Percentiles rank a stretch among this genome's conserved stretches.
These are phyloP conservation scores for Drosophila antonietae DNA, from an alignment of 2,888 invertebrate genomes.

Conservation along the genomic window DNA sequence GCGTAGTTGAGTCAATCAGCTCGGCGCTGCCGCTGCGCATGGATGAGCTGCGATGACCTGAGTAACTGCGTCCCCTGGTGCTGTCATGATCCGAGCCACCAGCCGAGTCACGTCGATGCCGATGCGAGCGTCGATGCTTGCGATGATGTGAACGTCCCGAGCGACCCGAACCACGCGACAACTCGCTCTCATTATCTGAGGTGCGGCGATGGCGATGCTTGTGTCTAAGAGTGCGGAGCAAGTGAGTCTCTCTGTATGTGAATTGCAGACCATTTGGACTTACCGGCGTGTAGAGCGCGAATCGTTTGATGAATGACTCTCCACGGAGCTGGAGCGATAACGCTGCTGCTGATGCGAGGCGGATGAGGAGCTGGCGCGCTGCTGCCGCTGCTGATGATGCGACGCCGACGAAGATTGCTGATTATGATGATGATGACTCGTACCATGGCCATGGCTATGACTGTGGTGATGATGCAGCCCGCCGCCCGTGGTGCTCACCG, in stretches of 20 bases:
- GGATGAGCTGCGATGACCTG: conserved; percentile 84
- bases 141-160: conserved; percentile 92
- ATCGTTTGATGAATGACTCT: conserved; percentile 95
- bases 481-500: conserved; percentile 86
- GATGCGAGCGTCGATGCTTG: conserved; percentile 88
- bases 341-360: conserved; percentile 84
- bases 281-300: conserved; percentile 91
- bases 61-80: conserved; percentile 85
- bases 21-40: conserved; percentile 86
- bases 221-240: conserved; percentile 85
- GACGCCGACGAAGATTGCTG: conserved; percentile 58
- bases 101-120: conserved; percentile 89
- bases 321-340: conserved; percentile 92
- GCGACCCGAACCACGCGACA: conserved; percentile 93
- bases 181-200: conserved; percentile 95
- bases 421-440: conserved; percentile 69
- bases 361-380: conserved; percentile 85
- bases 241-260: background rate
- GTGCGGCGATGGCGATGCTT: conserved; percentile 92
- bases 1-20: conserved; percentile 93
- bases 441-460: conserved; percentile 61
- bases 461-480: conserved; percentile 81
- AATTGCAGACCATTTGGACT: conserved; percentile 43
- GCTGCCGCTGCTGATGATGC: conserved; percentile 72
- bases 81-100: conserved; percentile 90